Evolutionary conservation across 35 echinoderm and acorn worm genomes (phyloP).

Genomic region (Diadema setosum): DNA sequence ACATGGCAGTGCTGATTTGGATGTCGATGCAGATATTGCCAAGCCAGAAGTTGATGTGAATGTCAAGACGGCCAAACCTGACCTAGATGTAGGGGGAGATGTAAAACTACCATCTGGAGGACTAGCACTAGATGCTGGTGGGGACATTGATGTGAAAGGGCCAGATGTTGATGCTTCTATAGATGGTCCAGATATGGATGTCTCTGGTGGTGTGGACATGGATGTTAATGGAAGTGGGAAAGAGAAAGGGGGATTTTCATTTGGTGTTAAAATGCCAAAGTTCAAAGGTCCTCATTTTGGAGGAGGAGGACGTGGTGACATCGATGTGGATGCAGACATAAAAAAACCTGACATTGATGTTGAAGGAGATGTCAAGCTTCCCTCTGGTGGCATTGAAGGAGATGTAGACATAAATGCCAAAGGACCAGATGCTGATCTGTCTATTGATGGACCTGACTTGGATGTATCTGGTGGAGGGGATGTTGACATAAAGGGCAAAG

Average conservation of each 20-base stretch:
- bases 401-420: neutral
- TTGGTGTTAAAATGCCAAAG: conserved; percentile 31
- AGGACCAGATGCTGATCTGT: neutral
- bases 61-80: conserved; percentile 39
- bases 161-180: conserved; percentile 11
- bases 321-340: no score
- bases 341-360: conserved; percentile 58
- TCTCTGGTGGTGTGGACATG: no score
- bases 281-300: no score
- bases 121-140: no score
- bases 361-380: neutral
- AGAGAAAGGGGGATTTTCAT: neutral
- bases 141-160: conserved; percentile 16
- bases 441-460: conserved; percentile 32
- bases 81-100: conserved; percentile 5
- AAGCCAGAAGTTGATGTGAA: conserved; percentile 15
- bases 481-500: no score
- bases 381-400: neutral
- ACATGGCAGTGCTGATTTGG: neutral
- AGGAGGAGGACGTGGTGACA: no score
- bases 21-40: conserved; percentile 18
- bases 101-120: conserved; percentile 4
- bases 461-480: neutral
- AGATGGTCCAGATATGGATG: conserved; percentile 31
- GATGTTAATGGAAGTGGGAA: conserved; percentile 14